Evolutionary conservation across 2,888 invertebrate genomes (phyloP), one percentile per base, ranked within the genome.

Genomic region (Agrochola macilenta): DNA sequence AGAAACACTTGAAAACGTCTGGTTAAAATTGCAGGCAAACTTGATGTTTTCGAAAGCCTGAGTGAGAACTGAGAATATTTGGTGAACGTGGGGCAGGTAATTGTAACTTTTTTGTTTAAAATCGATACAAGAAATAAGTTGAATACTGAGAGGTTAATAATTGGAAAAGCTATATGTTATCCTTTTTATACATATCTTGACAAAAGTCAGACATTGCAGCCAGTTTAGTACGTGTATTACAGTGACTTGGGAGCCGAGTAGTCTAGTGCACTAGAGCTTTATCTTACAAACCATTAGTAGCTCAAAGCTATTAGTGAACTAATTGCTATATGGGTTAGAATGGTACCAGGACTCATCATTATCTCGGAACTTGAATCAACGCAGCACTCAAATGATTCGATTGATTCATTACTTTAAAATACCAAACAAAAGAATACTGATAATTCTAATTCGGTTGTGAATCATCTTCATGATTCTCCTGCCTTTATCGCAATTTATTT

Each of bases 251-350:
- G 43, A 78, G 68, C 30, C 58, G 46, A 35, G 17, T 77, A 68
- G 78, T 77, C 76, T 68, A 68, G 52, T 46, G 60, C n/a, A 30
- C 60, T 58, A 43, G 23, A 52, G 30, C 30, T 60, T 78, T 78
- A 69, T 78, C 60, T 78, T 5, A 0, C 0, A 52, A 52, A 69
- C 52, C 52, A 77, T 78, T 77, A 68, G 78, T 14, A 43, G 30
- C 52, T 60, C 30, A 68, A 60, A 77, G 52, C 76, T 43, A 60
- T 68, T 78, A 78, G 52, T 69, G 43, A 30, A 46, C 60, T 68
- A 69, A 79, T 61, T 61, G 35, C 8, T 17, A 66, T 35, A 54
- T 23, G 23, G 17, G 30, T 69, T 60, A 14, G n/a, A 35, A 26
- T 26, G 17, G 39, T 49, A 23, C 11, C 35, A 76, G 49, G 49